A percentile compares a stretch with the other conserved stretches of the same genome.
phyloP scores from a whole-genome alignment of 64 coral and sea anemone species.

The Porites australiensis region DNA sequence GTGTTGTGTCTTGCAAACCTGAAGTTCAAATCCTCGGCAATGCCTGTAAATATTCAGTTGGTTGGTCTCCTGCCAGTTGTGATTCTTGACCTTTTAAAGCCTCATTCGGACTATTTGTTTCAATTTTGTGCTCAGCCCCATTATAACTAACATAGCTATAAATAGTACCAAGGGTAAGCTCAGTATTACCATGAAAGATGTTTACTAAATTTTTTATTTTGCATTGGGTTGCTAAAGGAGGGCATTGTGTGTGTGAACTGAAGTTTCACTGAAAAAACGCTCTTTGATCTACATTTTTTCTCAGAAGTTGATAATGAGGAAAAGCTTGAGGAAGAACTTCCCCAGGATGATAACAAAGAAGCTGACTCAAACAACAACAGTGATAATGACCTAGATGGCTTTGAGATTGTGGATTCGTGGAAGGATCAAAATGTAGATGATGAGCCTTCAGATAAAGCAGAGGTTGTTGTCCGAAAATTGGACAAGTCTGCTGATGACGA shows the following conservation, averaged over 20 bases:
- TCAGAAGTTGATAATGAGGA: background rate
- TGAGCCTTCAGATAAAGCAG: conserved; percentile 29
- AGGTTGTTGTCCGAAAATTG: background rate
- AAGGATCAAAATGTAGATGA: conserved; percentile 1
- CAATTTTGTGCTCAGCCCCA: no score
- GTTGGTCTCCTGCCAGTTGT: no score
- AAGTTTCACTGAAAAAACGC: background rate
- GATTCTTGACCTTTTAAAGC: no score
- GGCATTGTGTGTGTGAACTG: background rate
- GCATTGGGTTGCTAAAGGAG: no score
- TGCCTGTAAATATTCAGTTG: no score
- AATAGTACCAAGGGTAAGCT: no score
- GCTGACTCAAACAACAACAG: conserved; percentile 54
- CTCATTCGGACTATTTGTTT: no score
- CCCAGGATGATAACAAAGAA: conserved; percentile 33
- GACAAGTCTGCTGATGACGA: background rate
- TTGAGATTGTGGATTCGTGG: conserved; percentile 67
- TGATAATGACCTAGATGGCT: conserved; percentile 59
- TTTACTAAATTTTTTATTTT: no score
- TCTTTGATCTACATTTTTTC: background rate
- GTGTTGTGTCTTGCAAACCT: no score
- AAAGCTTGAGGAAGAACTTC: conserved; percentile 22
- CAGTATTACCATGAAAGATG: no score
- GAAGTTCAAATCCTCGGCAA: no score
- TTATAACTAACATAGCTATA: no score